Conservation (phyloP, 2,888 invertebrate genomes). For the Conus canariensis region DNA sequence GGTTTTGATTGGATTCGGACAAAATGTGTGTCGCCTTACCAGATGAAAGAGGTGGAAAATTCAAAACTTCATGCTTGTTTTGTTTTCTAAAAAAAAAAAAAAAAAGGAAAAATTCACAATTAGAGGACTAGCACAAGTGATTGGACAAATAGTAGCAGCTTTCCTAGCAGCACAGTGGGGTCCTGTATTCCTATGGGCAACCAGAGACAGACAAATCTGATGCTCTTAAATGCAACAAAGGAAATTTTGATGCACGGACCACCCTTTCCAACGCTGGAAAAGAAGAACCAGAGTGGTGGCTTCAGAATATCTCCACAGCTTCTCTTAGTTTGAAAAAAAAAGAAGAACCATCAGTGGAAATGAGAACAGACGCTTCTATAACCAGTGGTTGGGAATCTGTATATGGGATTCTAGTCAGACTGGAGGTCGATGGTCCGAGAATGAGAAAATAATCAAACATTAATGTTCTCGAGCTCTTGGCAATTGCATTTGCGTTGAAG, state of each 20-base stretch:
- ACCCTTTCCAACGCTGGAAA: background rate
- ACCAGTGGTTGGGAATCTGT: background rate
- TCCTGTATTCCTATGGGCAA: background rate
- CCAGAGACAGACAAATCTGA: background rate
- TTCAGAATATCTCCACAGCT: background rate
- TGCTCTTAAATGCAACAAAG: background rate
- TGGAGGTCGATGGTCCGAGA: background rate
- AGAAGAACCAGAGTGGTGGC: background rate
- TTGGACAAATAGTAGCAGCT: conserved; percentile 8
- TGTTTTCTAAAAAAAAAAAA: too few relatives aligned
- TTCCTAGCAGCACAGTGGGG: background rate
- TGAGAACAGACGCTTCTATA: background rate
- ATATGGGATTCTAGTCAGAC: background rate
- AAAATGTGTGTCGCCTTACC: too few relatives aligned
- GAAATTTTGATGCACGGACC: too few relatives aligned
- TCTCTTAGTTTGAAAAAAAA: too few relatives aligned
- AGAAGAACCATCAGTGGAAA: background rate
- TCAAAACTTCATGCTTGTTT: background rate
- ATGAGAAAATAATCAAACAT: background rate
- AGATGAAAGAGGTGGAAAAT: background rate
- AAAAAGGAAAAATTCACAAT: background rate
- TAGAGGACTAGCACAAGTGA: background rate
- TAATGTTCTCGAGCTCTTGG: background rate
- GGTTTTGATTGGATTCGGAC: too few relatives aligned
- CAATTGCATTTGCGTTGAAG: background rate